Percentiles rank a stretch among this genome's conserved stretches.
phyloP scores from a whole-genome alignment of 2,888 invertebrate genomes.

The Cantharis rufa region DNA sequence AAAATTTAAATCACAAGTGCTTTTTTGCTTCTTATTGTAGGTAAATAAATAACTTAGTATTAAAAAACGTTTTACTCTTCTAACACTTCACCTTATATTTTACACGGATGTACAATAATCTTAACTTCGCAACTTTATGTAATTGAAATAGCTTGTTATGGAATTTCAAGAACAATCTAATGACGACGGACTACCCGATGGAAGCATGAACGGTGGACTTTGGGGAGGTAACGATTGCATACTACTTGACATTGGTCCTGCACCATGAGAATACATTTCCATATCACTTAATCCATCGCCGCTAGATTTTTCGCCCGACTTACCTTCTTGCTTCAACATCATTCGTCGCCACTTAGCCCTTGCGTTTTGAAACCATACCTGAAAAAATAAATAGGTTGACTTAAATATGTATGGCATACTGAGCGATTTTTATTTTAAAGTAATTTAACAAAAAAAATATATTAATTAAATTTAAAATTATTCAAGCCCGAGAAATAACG shows the following conservation, averaged over 20 bases:
- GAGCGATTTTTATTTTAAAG: background rate
- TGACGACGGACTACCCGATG: constrained; percentile 71
- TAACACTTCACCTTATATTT: background rate
- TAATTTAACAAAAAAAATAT: background rate
- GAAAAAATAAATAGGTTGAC: constrained; percentile 55
- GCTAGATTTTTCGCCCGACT: constrained; percentile 67
- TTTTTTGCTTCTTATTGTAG: constrained; percentile 5
- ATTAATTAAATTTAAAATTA: background rate
- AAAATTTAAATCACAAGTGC: constrained; percentile 18
- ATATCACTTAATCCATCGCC: constrained; percentile 66
- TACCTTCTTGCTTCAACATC: constrained; percentile 80
- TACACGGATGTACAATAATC: background rate
- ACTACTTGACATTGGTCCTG: constrained; percentile 67
- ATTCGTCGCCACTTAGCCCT: constrained; percentile 91
- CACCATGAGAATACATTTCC: constrained; percentile 62
- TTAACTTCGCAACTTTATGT: background rate
- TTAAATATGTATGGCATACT: background rate
- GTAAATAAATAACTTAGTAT: constrained; percentile 4
- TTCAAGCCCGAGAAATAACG: background rate
- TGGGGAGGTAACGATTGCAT: constrained; percentile 69
- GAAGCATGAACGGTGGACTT: constrained; percentile 73
- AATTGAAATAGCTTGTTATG: background rate
- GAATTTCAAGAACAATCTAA: constrained; percentile 72
- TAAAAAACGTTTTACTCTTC: background rate
- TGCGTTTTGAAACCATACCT: constrained; percentile 97